phyloP scores from a whole-genome alignment of 37 sponge, comb jelly and placozoan genomes.

The Cladorhizidae sp. region DNA sequence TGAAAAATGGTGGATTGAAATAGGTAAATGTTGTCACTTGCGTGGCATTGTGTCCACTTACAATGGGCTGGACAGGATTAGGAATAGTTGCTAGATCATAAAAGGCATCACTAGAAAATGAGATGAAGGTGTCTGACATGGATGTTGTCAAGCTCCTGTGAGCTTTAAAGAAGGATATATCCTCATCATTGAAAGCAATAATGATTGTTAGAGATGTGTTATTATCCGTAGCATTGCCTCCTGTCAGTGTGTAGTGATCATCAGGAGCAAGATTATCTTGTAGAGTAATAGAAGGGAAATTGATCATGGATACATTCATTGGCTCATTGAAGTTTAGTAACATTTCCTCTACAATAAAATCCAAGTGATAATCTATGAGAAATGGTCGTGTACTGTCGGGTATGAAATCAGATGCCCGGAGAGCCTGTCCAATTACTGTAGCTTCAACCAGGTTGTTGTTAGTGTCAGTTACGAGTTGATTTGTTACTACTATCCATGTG shows the following conservation, averaged over 20 bases:
- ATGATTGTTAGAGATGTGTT: slow-evolving; percentile 52
- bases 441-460: slow-evolving; percentile 66
- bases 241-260: slow-evolving; percentile 72
- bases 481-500: slow-evolving; percentile 66
- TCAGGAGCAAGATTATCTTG: slow-evolving; percentile 67
- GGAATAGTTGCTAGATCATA: slow-evolving; percentile 85
- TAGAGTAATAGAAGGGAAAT: slow-evolving; percentile 62
- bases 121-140: slow-evolving; percentile 60
- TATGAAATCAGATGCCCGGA: slow-evolving; percentile 61
- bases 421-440: slow-evolving; percentile 49
- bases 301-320: slow-evolving; percentile 60
- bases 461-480: slow-evolving; percentile 61
- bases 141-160: slow-evolving; percentile 78
- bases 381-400: slow-evolving; percentile 75
- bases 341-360: slow-evolving; percentile 77
- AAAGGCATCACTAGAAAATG: slow-evolving; percentile 75
- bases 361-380: slow-evolving; percentile 66
- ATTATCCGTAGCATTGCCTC: slow-evolving; percentile 37
- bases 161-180: slow-evolving; percentile 57
- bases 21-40: slow-evolving; percentile 61
- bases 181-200: slow-evolving; percentile 50
- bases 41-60: slow-evolving; percentile 74
- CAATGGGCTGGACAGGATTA: slow-evolving; percentile 76
- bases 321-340: slow-evolving; percentile 87
- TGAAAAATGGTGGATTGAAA: slow-evolving; percentile 80